Evolutionary conservation across 2,888 invertebrate species (phyloP).

Genomic region (Drosophila mettleri): DNA sequence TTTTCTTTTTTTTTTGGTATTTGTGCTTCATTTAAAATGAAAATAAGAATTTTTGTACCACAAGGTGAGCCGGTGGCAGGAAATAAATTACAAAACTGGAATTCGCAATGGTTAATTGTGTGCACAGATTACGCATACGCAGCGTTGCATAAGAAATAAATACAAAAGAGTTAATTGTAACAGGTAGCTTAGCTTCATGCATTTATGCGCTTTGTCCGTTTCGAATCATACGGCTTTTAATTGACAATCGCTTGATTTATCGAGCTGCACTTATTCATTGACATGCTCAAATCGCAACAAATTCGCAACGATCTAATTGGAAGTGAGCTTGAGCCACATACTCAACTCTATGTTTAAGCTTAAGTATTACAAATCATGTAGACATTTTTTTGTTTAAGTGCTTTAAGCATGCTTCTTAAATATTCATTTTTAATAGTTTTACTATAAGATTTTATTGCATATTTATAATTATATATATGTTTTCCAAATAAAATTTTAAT

Average conservation of each 20-base stretch:
- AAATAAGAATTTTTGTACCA: constrained; percentile 22
- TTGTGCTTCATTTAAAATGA: constrained; percentile 58
- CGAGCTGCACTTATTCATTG: not conserved
- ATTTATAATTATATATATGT: too few relatives aligned
- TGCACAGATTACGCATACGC: constrained; percentile 56
- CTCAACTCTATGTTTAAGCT: not conserved
- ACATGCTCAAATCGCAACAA: not conserved
- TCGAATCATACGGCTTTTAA: constrained; percentile 28
- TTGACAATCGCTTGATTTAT: constrained; percentile 24
- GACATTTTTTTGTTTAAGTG: not conserved
- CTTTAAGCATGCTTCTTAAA: not conserved
- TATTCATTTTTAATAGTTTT: too few relatives aligned
- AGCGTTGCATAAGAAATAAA: constrained; percentile 47
- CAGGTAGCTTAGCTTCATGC: constrained; percentile 16
- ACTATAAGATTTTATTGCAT: too few relatives aligned
- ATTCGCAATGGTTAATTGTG: constrained; percentile 53
- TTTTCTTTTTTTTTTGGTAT: constrained; percentile 30
- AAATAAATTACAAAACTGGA: constrained; percentile 58
- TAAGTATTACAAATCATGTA: too few relatives aligned
- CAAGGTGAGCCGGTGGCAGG: constrained; percentile 40
- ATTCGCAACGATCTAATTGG: not conserved
- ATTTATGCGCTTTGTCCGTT: constrained; percentile 36
- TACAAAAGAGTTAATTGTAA: not conserved
- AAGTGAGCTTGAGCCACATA: not conserved
- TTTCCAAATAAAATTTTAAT: too few relatives aligned